Percentiles rank a stretch among this genome's conserved stretches.
Evolutionary conservation across 2,797 vertebrate species (phyloP).

Genomic region (Pogonophryne albipinna): DNA sequence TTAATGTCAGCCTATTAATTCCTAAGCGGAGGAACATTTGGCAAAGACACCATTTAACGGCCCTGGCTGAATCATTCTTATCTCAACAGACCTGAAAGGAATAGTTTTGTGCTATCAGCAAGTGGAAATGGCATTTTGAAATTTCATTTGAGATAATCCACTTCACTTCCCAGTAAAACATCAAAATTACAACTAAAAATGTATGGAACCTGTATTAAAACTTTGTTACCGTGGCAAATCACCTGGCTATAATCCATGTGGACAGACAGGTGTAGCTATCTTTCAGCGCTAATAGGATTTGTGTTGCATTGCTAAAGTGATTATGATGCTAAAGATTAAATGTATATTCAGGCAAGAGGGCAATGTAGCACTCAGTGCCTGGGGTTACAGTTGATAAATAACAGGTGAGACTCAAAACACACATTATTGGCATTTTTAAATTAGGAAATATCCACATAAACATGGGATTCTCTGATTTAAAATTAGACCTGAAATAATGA

Average conservation of each 20-base stretch:
- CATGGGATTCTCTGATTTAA: not conserved
- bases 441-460: constrained; percentile 7
- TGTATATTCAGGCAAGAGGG: constrained; percentile 67
- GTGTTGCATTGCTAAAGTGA: constrained; percentile 77
- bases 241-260: constrained; percentile 85
- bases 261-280: constrained; percentile 86
- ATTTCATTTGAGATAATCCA: constrained; percentile 94
- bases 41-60: constrained; percentile 92
- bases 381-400: constrained; percentile 26
- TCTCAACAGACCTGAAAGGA: constrained; percentile 93
- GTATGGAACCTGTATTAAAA: constrained; percentile 90
- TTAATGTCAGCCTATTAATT: constrained; percentile 98
- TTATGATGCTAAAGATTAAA: constrained; percentile 73
- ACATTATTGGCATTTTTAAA: constrained; percentile 30
- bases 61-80: constrained; percentile 92
- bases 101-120: constrained; percentile 95
- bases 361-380: constrained; percentile 33
- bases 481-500: not conserved
- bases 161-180: constrained; percentile 93
- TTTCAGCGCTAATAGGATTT: constrained; percentile 81
- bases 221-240: constrained; percentile 86
- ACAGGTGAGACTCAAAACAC: constrained; percentile 25
- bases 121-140: constrained; percentile 96
- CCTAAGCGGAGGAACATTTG: constrained; percentile 89
- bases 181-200: constrained; percentile 91